A percentile compares a stretch with the other conserved stretches of the same genome.
phyloP scores from a whole-genome alignment of 2,888 invertebrate genomes.

The Andrena flavipes region DNA sequence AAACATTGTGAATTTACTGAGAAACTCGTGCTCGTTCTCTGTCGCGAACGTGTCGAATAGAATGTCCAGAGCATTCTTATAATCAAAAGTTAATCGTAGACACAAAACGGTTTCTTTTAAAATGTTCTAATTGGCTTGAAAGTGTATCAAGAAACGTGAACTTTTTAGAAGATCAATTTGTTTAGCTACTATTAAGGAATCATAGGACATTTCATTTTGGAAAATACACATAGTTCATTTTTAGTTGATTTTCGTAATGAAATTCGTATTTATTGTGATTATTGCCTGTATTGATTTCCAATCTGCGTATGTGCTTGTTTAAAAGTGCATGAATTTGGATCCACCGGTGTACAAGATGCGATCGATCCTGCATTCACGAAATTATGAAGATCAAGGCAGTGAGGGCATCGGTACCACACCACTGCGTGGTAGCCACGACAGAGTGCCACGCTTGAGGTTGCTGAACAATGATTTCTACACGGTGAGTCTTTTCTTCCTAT shows the following conservation, averaged over 20 bases:
- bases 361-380: constrained; percentile 55
- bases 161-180: background rate
- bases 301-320: background rate
- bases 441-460: constrained; percentile 68
- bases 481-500: constrained; percentile 65
- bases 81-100: background rate
- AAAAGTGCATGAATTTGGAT: background rate
- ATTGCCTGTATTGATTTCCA: background rate
- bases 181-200: background rate
- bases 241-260: background rate
- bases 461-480: constrained; percentile 64
- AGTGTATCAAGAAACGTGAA: background rate
- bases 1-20: background rate
- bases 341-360: constrained; percentile 55
- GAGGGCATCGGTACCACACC: constrained; percentile 61
- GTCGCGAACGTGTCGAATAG: background rate
- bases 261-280: background rate
- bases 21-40: background rate
- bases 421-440: constrained; percentile 59
- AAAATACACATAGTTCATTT: background rate
- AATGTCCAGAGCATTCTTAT: background rate
- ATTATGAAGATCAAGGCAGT: constrained; percentile 17
- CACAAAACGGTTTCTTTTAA: background rate
- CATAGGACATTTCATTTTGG: background rate
- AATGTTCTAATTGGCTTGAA: background rate